Evolutionary conservation across 2,797 vertebrate species (phyloP), one percentile per base, ranked within the genome.

Genomic region (Lindbergichthys nudifrons): DNA sequence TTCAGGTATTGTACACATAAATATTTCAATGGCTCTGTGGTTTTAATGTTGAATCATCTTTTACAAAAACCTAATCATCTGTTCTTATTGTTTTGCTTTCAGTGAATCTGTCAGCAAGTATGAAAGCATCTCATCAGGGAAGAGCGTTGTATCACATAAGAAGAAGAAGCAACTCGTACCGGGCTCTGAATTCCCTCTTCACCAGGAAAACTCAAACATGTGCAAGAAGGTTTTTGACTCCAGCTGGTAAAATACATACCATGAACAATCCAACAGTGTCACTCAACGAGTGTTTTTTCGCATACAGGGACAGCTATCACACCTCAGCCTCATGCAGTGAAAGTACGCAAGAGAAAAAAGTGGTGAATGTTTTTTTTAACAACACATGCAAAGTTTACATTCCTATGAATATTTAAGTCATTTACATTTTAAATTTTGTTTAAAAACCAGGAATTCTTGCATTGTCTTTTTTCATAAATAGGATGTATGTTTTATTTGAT

Each of bases 131-230:
- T 88, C 96, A 0, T 95, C 96, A 0, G 97, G 97, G 72, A 93
- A 94, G 73, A 92, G 88, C 0, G 92, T 95, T 1, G 52, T 90
- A 47, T 94, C 92, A 0, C 91, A 70, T 18, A 96, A 83, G 80
- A 93, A 92, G 73, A 96, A 85, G 77, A 93, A 93, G 84, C 87
- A 79, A 43, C 81, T 91, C 0, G 0, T 97, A 10, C 84, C 95
- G 0, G 98, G 98, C 36, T 97, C 96, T 0, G 97, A 99, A 52
- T 96, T 97, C 79, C 98, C 98, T 18, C 96, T 99, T 65, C 97
- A 99, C 82, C 97, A 96, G 86, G 97, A 98, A 80, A 99, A 99
- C 94, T 98, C 98, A 4, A 94, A 98, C 85, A 99, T 98, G 97
- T 99, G 98, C 95, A 98, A 94, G 79, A 92, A 82, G 82, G 97